A percentile compares a stretch with the other conserved stretches of the same genome.
These are phyloP conservation scores for Lochmaea crataegi DNA, from an alignment of 2,888 invertebrate species.

Conservation along the genomic window DNA sequence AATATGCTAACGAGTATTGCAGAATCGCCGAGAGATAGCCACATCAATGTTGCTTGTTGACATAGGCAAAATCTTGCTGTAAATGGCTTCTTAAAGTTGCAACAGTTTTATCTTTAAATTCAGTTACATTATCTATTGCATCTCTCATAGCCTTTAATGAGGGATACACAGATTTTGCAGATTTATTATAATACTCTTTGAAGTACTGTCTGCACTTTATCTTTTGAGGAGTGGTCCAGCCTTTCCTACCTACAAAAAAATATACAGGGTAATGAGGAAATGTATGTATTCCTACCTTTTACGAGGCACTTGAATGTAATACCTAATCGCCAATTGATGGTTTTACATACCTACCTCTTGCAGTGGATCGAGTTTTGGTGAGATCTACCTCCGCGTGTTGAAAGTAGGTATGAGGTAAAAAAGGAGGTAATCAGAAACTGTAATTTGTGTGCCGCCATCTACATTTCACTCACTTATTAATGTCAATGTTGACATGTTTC, in stretches of 20 bases:
- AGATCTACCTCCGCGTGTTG: too few relatives aligned
- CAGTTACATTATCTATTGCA: conserved; percentile 9
- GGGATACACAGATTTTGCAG: neutral
- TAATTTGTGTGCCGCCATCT: too few relatives aligned
- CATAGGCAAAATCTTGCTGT: conserved; percentile 9
- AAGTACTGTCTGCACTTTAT: neutral
- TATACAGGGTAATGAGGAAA: neutral
- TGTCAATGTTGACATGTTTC: too few relatives aligned
- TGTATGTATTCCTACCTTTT: too few relatives aligned
- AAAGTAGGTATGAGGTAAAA: too few relatives aligned
- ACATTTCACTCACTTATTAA: too few relatives aligned
- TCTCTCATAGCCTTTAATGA: neutral
- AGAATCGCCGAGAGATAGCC: too few relatives aligned
- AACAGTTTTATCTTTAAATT: conserved; percentile 12
- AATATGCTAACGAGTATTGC: too few relatives aligned
- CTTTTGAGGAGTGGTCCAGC: neutral
- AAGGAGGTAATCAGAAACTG: too few relatives aligned
- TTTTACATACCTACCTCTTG: too few relatives aligned
- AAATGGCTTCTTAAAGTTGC: neutral
- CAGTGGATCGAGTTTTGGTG: neutral
- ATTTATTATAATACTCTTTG: neutral
- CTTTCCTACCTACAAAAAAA: neutral
- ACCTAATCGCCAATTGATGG: too few relatives aligned
- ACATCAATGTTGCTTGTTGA: neutral
- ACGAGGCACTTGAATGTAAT: too few relatives aligned